These are phyloP conservation scores for Aplysia californica DNA, from an alignment of 1,140 invertebrate genomes.

Conservation along the genomic window DNA sequence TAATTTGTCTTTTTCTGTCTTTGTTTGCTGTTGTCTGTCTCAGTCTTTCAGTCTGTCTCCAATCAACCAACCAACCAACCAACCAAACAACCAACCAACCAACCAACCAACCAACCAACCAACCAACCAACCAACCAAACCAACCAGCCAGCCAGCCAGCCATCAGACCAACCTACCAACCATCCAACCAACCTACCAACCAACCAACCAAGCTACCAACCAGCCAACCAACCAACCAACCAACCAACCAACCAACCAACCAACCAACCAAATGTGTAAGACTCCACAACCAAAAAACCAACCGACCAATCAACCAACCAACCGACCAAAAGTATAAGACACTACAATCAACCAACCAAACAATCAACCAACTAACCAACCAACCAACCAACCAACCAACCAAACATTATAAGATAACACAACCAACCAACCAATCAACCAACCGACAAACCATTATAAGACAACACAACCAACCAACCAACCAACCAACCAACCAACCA, in stretches of 20 bases:
- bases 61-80: conserved; percentile 1
- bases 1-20: too few species aligned
- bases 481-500: too few species aligned
- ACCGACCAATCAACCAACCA: neutral
- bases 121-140: neutral
- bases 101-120: neutral
- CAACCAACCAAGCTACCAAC: neutral
- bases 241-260: neutral
- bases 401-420: neutral
- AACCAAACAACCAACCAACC: neutral
- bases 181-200: neutral
- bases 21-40: too few species aligned
- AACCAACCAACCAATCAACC: neutral
- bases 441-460: neutral
- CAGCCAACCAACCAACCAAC: neutral
- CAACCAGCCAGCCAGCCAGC: neutral
- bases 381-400: conserved; percentile 1
- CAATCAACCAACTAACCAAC: neutral
- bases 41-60: too few species aligned
- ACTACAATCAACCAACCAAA: neutral
- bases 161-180: neutral
- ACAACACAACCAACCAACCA: neutral
- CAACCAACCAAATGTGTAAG: neutral
- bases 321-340: neutral
- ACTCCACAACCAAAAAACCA: neutral